Base-by-base conservation (phyloP, 2,797 vertebrate species). In the Aphelocoma californica region DNA sequence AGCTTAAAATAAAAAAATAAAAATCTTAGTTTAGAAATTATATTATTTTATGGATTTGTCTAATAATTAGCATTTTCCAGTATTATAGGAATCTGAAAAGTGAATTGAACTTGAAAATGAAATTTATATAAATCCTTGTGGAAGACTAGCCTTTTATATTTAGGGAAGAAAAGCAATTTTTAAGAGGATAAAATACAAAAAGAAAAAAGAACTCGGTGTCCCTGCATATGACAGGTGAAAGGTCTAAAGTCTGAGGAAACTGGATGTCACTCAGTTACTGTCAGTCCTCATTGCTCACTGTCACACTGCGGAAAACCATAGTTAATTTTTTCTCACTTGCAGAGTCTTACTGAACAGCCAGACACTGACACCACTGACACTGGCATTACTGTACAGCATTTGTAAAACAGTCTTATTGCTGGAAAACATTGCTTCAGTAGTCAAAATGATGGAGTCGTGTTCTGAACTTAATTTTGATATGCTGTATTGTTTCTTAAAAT, bases 161-260 rank as follows among this genome's bases (percentile, higher is more conserved):
- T 75, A 48, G 44, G 31, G 42, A 79, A 83, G 34, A 25, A 82
- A 66, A 72, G 10, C 15, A 58, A 28, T 53, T 47, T 71, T 47
- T 32, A 17, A 53, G n/a, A 47, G 47, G 34, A 72, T 36, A 60
- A 90, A 78, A 40, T 14, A 45, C 11, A 38, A 14, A 60, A 18
- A 69, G 24, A 7, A 31, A 16, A 45, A 58, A 45, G 7, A 88
- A 16, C 15, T 70, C 0, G 0, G 1, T 65, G 6, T 66, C 50
- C 65, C 44, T 87, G 40, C 20, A 16, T 44, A 26, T 61, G 58
- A 50, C 8, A 50, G 16, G 24, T 65, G 73, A 70, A 92, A 75
- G 38, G 21, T 77, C 64, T 86, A 26, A 92, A 79, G 47, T 69
- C 28, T 80, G 44, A 71, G 48, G 48, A 73, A 92, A 80, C 77